phyloP scores from a whole-genome alignment of 2,113 vertebrate genomes.

The Gila orcuttii region DNA sequence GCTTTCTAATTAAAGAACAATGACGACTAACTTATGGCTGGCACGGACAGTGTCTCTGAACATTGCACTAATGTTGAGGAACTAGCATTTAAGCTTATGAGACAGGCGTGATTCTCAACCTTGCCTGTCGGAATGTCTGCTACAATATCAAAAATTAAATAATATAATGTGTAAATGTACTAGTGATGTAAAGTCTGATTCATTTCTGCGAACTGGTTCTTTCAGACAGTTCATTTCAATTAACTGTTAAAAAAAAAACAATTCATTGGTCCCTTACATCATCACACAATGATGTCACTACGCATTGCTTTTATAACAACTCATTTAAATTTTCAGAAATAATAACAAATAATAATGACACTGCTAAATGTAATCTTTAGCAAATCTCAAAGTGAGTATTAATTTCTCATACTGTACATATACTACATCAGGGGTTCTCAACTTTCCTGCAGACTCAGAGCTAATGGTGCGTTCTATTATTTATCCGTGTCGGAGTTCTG shows the following conservation, averaged over 20 bases:
- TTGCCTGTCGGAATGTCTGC: background rate
- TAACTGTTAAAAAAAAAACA: background rate
- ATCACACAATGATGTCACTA: background rate
- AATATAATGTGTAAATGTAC: background rate
- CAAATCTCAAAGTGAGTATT: no score
- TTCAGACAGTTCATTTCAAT: background rate
- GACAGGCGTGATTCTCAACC: background rate
- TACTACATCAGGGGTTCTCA: no score
- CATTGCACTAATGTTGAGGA: background rate
- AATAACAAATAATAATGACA: no score
- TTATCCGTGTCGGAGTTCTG: no score
- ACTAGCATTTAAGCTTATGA: background rate
- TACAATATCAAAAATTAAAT: background rate
- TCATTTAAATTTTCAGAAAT: no score
- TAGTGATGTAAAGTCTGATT: background rate
- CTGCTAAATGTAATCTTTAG: no score
- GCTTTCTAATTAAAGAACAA: slow-evolving; percentile 32
- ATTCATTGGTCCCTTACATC: background rate
- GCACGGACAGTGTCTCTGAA: background rate
- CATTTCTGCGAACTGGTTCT: background rate
- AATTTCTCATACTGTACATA: no score
- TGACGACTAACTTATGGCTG: background rate
- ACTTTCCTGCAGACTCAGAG: no score
- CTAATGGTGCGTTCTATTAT: no score
- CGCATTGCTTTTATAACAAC: background rate